Evolutionary conservation across 2,113 vertebrate species (phyloP).

Genomic region (Sphaerodactylus townsendi): DNA sequence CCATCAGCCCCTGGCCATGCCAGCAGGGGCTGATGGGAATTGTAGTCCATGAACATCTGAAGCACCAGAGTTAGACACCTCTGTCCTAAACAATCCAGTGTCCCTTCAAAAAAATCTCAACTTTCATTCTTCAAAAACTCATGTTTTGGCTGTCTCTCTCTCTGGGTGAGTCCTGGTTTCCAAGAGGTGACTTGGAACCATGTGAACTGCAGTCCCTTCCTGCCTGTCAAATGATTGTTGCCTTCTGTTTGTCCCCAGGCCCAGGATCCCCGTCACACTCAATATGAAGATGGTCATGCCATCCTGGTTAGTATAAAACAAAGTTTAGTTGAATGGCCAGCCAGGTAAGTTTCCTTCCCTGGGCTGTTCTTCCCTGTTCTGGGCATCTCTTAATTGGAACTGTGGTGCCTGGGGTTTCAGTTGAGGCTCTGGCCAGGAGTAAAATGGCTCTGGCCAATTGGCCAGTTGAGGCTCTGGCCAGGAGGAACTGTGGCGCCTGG

Average conservation of each 20-base stretch:
- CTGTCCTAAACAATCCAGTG: too few relatives aligned
- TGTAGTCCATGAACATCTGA: too few relatives aligned
- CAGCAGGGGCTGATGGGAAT: too few relatives aligned
- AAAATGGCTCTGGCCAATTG: too few relatives aligned
- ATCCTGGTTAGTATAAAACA: conserved; percentile 86
- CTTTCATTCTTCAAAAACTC: neutral
- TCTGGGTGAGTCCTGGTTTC: neutral
- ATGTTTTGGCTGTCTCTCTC: neutral
- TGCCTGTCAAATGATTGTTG: neutral
- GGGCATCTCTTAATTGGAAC: too few relatives aligned
- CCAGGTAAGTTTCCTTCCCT: neutral
- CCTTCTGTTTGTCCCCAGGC: conserved; percentile 70
- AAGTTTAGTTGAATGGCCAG: neutral
- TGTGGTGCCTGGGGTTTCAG: neutral
- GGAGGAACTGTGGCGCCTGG: neutral
- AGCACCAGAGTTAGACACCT: too few relatives aligned
- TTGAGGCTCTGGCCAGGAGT: neutral
- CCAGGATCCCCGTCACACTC: conserved; percentile 91
- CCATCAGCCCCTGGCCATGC: too few relatives aligned
- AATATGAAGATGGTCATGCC: conserved; percentile 95
- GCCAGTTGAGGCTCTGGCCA: neutral
- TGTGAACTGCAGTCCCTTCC: too few relatives aligned
- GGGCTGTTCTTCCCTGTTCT: neutral
- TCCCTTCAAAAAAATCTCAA: neutral
- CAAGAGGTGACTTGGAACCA: neutral